These are phyloP conservation scores for Plebejus anna DNA, from an alignment of 2,888 invertebrate genomes.

Conservation along the genomic window DNA sequence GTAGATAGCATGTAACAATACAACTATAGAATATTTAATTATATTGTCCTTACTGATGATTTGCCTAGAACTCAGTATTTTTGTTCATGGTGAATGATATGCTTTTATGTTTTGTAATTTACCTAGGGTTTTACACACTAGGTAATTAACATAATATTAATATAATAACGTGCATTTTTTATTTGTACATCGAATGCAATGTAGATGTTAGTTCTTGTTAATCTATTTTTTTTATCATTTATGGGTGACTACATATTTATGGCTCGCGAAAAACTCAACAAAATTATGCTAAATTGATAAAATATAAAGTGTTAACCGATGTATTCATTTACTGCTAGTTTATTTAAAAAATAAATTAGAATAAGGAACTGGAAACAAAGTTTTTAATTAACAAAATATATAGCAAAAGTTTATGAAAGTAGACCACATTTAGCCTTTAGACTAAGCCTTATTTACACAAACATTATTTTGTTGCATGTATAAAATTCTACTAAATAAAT, in stretches of 20 bases:
- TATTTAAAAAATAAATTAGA: slow-evolving; percentile 12
- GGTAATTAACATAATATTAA: slow-evolving; percentile 29
- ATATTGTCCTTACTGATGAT: neutral
- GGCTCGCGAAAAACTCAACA: neutral
- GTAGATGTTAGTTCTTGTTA: slow-evolving; percentile 34
- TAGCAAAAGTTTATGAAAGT: slow-evolving; percentile 18
- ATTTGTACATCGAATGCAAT: neutral
- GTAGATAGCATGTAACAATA: slow-evolving; percentile 34
- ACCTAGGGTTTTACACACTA: neutral
- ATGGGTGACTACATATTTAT: slow-evolving; percentile 30
- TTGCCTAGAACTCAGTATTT: slow-evolving; percentile 51
- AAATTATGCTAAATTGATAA: slow-evolving; percentile 1
- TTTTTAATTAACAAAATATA: slow-evolving; percentile 13
- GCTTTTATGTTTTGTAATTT: slow-evolving; percentile 26
- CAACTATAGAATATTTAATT: slow-evolving; percentile 12
- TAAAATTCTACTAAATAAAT: neutral
- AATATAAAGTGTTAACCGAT: neutral
- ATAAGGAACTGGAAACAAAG: slow-evolving; percentile 13
- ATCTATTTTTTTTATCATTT: slow-evolving; percentile 21
- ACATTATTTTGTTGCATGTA: neutral
- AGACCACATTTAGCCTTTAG: slow-evolving; percentile 28
- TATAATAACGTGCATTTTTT: slow-evolving; percentile 38
- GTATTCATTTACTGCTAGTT: neutral
- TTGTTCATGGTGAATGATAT: slow-evolving; percentile 40
- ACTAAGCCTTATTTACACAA: slow-evolving; percentile 8